These are phyloP conservation scores for Acanthurus leucopareius DNA, from an alignment of 2,797 vertebrate species.

Conservation along the genomic window DNA sequence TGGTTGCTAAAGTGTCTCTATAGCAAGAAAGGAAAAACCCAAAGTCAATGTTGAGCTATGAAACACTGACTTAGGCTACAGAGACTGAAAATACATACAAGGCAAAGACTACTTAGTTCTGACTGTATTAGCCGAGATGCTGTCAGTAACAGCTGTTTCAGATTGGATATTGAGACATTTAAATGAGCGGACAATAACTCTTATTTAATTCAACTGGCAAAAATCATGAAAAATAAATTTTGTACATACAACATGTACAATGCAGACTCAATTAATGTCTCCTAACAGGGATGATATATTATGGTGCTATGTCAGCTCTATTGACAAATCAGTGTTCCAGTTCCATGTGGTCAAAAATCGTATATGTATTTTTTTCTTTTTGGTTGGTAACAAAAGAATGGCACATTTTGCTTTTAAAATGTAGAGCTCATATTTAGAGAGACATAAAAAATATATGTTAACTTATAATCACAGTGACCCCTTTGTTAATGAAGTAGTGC, in stretches of 20 bases:
- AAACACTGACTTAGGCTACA: conserved; percentile 6
- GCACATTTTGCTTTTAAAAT: background rate
- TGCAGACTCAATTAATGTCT: background rate
- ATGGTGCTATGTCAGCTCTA: background rate
- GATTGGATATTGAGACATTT: conserved; percentile 10
- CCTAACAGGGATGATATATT: background rate
- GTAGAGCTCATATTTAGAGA: conserved; percentile 12
- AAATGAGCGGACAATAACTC: background rate
- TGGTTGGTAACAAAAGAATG: background rate
- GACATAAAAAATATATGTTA: conserved; percentile 33
- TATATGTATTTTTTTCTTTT: background rate
- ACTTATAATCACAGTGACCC: conserved; percentile 41
- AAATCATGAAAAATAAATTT: background rate
- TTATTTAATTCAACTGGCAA: background rate
- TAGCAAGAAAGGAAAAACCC: conserved; percentile 57
- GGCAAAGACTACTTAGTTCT: conserved; percentile 5
- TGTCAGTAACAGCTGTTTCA: conserved; percentile 7
- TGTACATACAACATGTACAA: background rate
- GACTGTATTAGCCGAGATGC: background rate
- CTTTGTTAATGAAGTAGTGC: conserved; percentile 54
- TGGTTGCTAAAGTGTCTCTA: conserved; percentile 47
- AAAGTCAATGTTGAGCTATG: conserved; percentile 36
- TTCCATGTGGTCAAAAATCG: background rate
- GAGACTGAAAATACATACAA: background rate
- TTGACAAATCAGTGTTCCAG: background rate